phyloP scores from a whole-genome alignment of 1,140 invertebrate genomes.

The Galleria mellonella region DNA sequence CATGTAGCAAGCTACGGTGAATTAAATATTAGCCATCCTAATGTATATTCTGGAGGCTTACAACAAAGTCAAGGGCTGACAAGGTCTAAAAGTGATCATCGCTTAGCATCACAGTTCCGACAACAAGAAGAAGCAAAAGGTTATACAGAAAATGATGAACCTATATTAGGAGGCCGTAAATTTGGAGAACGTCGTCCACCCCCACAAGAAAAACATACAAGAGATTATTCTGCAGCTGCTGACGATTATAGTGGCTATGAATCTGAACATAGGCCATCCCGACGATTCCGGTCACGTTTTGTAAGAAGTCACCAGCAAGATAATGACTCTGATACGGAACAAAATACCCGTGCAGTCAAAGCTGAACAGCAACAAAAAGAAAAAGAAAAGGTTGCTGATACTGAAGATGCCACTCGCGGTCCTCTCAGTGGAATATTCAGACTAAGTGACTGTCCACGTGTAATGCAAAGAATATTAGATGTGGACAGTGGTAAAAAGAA shows the following conservation, averaged over 20 bases:
- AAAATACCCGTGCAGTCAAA: conserved; percentile 75
- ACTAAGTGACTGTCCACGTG: conserved; percentile 90
- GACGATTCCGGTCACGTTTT: conserved; percentile 83
- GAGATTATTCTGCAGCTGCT: conserved; percentile 70
- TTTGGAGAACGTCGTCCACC: conserved; percentile 80
- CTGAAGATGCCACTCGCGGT: conserved; percentile 90
- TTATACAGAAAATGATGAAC: conserved; percentile 75
- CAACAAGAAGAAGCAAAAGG: conserved; percentile 85
- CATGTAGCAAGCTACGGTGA: conserved; percentile 91
- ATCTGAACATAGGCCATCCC: conserved; percentile 77
- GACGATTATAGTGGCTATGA: conserved; percentile 78
- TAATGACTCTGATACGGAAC: conserved; percentile 81
- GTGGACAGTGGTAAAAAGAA: conserved; percentile 86
- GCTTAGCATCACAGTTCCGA: conserved; percentile 90
- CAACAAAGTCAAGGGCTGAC: conserved; percentile 85
- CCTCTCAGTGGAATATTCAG: conserved; percentile 92
- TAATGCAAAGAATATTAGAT: conserved; percentile 91
- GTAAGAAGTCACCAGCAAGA: conserved; percentile 80
- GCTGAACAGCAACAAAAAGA: conserved; percentile 77
- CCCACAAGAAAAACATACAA: conserved; percentile 67
- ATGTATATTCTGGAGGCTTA: conserved; percentile 73
- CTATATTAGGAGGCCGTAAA: conserved; percentile 80
- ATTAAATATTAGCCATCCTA: conserved; percentile 83
- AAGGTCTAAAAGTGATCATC: conserved; percentile 94
- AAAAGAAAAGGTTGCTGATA: conserved; percentile 88